Percentiles rank a stretch among this genome's conserved stretches.
These are phyloP conservation scores for Papilio polyxenes DNA, from an alignment of 1,140 invertebrate genomes.

Conservation along the genomic window DNA sequence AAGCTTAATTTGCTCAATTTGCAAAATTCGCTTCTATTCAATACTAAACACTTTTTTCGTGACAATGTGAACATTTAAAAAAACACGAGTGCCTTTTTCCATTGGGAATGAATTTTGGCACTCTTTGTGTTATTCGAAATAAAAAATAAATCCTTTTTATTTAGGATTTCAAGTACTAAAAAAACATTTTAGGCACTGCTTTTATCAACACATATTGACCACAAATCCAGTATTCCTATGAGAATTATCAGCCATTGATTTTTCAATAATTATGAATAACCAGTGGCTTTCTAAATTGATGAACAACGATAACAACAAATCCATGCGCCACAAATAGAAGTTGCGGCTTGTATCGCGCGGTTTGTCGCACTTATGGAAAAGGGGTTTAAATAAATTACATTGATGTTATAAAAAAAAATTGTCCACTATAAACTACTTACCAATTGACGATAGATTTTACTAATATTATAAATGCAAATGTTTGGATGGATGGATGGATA, in stretches of 20 bases:
- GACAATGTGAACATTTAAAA: too few species aligned
- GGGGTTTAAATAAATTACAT: not conserved
- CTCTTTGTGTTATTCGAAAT: too few species aligned
- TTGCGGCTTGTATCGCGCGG: not conserved
- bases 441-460: not conserved
- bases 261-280: constrained; percentile 61
- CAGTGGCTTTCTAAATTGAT: not conserved
- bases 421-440: not conserved
- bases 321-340: not conserved
- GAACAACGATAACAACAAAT: not conserved
- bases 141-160: too few species aligned
- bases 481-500: too few species aligned
- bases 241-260: constrained; percentile 60
- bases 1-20: constrained; percentile 54
- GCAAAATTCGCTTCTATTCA: constrained; percentile 56
- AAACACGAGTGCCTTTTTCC: too few species aligned
- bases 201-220: constrained; percentile 43
- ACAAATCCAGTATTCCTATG: constrained; percentile 52
- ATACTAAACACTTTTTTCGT: constrained; percentile 27
- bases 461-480: too few species aligned
- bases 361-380: not conserved
- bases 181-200: not conserved
- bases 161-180: not conserved
- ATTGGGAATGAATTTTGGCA: too few species aligned
- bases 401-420: not conserved